Base-by-base conservation (phyloP, 2,797 vertebrate genomes). In the Pipistrellus kuhlii region DNA sequence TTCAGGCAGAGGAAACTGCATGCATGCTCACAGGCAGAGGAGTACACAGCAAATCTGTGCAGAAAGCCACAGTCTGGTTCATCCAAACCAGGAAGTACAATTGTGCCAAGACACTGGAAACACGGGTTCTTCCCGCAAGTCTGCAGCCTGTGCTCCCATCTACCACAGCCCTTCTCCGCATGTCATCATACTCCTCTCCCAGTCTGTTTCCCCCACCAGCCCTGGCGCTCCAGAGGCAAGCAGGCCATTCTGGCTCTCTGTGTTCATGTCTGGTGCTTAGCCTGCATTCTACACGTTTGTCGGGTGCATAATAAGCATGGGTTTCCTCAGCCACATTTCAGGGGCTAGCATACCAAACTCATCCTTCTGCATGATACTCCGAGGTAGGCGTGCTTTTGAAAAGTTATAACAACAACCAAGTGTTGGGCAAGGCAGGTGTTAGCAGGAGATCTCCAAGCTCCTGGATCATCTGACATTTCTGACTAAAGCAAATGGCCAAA, bases 401-500 rank as follows among this genome's bases (percentile, higher is more conserved):
- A 68, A 83, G 35, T 66, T 57, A 38, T 10, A 18, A 23, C 18
- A 53, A 3, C 55, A 32, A 69, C 86, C 8, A 12, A 15, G 46
- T 4, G 23, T 9, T 1, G 17, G 62, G 41, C 48, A 13, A 3
- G 2, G 2, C 53, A 2, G 3, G 25, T 10, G 30, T 68, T 27
- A 83, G 73, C 35, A 13, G 46, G 18, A 72, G 82, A 46, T 92
- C 81, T 66, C 84, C 38, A 12, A 18, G 57, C 32, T 85, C 55
- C 48, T 13, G 23, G 48, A 81, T n/a, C 91, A 91, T 55, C 87
- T 95, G 96, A 96, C 96, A 96, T 96, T 96, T 97, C 96, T 90
- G 76, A 95, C 88, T 94, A 96, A 95, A 95, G 94, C 96, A 96
- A 97, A 97, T 87, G 92, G 87, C 84, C 91, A 95, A 93, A 73